phyloP scores from a whole-genome alignment of 2,888 invertebrate species.

The Ctena decussata region DNA sequence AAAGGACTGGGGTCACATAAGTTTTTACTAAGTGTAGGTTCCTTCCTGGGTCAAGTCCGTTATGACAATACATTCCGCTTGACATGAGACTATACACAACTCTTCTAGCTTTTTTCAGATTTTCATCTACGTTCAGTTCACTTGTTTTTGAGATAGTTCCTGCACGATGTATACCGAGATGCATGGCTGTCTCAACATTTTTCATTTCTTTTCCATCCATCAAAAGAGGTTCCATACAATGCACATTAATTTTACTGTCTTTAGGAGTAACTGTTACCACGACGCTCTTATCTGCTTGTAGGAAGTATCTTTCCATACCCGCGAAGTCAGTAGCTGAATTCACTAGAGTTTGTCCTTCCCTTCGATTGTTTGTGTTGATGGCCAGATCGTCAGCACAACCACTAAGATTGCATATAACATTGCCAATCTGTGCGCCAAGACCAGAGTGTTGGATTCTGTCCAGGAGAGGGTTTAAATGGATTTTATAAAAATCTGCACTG shows the following conservation, averaged over 20 bases:
- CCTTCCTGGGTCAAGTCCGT: no score
- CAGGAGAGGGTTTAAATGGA: constrained; percentile 11
- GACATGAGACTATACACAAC: not conserved
- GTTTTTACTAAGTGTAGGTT: no score
- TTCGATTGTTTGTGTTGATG: not conserved
- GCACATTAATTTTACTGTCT: no score
- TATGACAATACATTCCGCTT: no score
- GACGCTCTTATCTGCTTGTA: not conserved
- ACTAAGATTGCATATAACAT: not conserved
- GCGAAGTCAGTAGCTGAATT: not conserved
- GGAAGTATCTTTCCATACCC: not conserved
- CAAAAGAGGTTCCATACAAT: not conserved
- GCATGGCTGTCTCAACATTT: not conserved
- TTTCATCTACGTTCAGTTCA: not conserved
- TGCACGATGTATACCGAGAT: not conserved
- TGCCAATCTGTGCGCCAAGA: not conserved
- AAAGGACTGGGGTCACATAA: not conserved
- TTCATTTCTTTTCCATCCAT: not conserved
- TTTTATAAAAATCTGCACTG: constrained; percentile 24
- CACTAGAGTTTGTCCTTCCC: not conserved
- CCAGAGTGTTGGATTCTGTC: not conserved
- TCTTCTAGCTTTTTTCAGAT: not conserved
- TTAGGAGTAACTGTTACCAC: no score
- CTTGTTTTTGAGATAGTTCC: not conserved
- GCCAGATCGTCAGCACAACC: not conserved